Conservation (phyloP, 1,140 invertebrate species). For the Sycophaga agraensis region DNA sequence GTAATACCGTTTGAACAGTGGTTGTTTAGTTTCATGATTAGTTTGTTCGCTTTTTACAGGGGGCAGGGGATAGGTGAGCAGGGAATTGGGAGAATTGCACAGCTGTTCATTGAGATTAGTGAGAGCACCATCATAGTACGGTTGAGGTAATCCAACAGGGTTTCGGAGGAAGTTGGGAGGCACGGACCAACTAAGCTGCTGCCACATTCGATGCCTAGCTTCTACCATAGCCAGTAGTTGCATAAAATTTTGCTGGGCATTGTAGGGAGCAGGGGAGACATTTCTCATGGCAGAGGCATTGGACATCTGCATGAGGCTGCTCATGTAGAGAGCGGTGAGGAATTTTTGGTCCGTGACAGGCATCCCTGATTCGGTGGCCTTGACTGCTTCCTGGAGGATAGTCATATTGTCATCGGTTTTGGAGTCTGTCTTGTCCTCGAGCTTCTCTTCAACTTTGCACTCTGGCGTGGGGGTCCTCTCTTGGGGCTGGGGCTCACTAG, state of each 20-base stretch:
- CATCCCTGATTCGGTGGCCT: slow-evolving; percentile 50
- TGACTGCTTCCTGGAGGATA: slow-evolving; percentile 50
- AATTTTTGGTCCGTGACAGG: slow-evolving; percentile 61
- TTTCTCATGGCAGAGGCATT: slow-evolving; percentile 46
- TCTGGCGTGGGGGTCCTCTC: slow-evolving; percentile 2
- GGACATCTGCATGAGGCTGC: slow-evolving; percentile 58
- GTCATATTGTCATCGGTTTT: slow-evolving; percentile 47
- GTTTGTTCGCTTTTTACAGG: slow-evolving; percentile 55
- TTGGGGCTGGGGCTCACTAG: slow-evolving; percentile 1
- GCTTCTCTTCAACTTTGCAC: slow-evolving; percentile 33
- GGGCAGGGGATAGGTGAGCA: slow-evolving; percentile 47
- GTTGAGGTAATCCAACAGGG: slow-evolving; percentile 44
- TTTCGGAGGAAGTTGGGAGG: slow-evolving; percentile 48
- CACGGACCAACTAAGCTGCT: slow-evolving; percentile 53
- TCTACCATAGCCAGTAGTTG: slow-evolving; percentile 54
- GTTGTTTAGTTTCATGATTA: slow-evolving; percentile 48
- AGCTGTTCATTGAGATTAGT: slow-evolving; percentile 48
- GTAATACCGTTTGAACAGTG: slow-evolving; percentile 51
- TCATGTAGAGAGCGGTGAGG: slow-evolving; percentile 64
- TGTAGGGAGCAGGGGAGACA: slow-evolving; percentile 43
- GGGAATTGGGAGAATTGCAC: slow-evolving; percentile 45
- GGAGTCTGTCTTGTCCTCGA: slow-evolving; percentile 34
- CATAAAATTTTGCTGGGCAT: slow-evolving; percentile 50
- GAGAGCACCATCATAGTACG: slow-evolving; percentile 48
- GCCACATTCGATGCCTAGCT: slow-evolving; percentile 57